Conservation (phyloP, 2,888 invertebrate genomes). For the Orthosia incerta region DNA sequence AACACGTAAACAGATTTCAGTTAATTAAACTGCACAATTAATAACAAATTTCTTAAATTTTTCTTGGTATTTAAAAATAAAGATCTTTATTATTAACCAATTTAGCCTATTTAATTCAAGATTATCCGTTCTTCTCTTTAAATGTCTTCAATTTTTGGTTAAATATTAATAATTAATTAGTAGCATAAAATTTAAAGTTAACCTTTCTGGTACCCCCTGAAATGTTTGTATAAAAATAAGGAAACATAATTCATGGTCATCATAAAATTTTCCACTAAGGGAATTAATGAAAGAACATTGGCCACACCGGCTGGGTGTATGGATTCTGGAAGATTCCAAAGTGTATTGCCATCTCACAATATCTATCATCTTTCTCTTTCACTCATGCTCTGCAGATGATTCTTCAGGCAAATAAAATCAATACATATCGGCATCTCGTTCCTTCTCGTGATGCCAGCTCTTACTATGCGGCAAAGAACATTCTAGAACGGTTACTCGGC, state of each 20-base stretch:
- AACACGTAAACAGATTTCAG: constrained; percentile 1
- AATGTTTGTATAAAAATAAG: not conserved
- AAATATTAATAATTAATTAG: not conserved
- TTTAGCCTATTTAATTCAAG: not conserved
- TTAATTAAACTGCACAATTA: too few species aligned
- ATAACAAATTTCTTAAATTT: too few species aligned
- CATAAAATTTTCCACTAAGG: constrained; percentile 11
- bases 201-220: not conserved
- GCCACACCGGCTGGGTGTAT: constrained; percentile 57
- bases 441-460: constrained; percentile 62
- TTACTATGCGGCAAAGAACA: constrained; percentile 64
- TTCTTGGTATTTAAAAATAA: too few species aligned
- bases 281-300: constrained; percentile 13
- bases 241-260: constrained; percentile 7
- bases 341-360: constrained; percentile 44
- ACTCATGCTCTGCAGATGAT: constrained; percentile 55
- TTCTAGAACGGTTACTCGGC: constrained; percentile 76
- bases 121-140: not conserved
- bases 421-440: constrained; percentile 45
- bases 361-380: constrained; percentile 60
- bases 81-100: too few species aligned
- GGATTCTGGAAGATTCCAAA: constrained; percentile 68
- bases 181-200: not conserved
- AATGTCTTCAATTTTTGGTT: not conserved
- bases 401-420: constrained; percentile 63